Conservation (phyloP, 2,113 vertebrate species). For the Anthoscopus minutus region DNA sequence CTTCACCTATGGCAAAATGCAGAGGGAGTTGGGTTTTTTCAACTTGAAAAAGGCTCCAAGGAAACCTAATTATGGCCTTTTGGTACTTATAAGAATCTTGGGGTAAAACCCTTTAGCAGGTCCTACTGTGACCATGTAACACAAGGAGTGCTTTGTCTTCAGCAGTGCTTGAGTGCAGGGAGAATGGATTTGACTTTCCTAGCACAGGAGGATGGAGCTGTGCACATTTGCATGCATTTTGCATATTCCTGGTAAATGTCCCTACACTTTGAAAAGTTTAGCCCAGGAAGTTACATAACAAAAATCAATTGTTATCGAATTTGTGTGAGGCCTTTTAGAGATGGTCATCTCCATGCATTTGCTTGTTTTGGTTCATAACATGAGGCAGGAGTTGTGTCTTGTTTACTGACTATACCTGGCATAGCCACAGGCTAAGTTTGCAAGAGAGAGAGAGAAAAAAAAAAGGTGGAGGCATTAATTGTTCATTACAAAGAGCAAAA, state of each 20-base stretch:
- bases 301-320: not conserved
- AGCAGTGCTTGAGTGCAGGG: not conserved
- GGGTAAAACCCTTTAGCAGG: not conserved
- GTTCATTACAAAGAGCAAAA: constrained; percentile 8
- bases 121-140: not conserved
- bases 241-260: not conserved
- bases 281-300: not conserved
- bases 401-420: not conserved
- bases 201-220: not conserved
- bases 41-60: not conserved
- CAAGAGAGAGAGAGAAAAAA: not conserved
- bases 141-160: not conserved
- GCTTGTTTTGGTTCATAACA: not conserved
- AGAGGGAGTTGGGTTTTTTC: not conserved
- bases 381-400: not conserved
- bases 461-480: not conserved
- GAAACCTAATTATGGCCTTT: not conserved
- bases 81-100: not conserved
- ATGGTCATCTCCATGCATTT: not conserved
- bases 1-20: not conserved
- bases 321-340: not conserved
- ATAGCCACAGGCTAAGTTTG: not conserved
- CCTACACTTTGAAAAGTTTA: not conserved
- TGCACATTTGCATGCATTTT: not conserved
- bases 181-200: not conserved